Evolutionary conservation across 2,113 vertebrate genomes (phyloP), one percentile per base, ranked within the genome.

Genomic region (Sterrhoptilus dennistouni): DNA sequence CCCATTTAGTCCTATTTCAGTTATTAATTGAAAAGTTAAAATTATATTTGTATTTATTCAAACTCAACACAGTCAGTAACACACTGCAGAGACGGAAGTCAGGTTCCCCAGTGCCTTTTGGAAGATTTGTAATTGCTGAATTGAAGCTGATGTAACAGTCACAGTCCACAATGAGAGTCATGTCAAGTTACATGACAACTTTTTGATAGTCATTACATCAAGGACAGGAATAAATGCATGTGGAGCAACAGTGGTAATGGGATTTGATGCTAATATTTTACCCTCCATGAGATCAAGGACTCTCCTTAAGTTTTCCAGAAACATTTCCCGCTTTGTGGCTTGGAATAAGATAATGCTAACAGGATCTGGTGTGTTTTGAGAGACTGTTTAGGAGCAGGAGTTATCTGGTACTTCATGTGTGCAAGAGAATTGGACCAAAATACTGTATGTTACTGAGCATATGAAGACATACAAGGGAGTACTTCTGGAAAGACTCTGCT

Each of bases 241-340:
- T n/a, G 36, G 31, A 72, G 6, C 24, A 79, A 52, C 1, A 24
- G 6, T 8, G 4, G 14, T 29, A 52, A 47, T 1, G 2, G 3
- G 6, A 80, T 85, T 72, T 20, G 2, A 69, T 65, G 57, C 2
- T 80, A 44, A 31, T 76, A 63, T 54, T 85, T 12, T 49, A 83
- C 40, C 36, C 11, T 44, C 44, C 20, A 25, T 45, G 24, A n/a
- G 45, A 87, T 33, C 6, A 29, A 31, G 12, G 19, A n/a, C 15
- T 33, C 36, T 38, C 14, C 27, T 63, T 50, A 59, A 87, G 16
- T 84, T 59, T 57, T 81, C 14, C 2, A 4, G 44, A 81, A 93
- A 36, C 3, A 3, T 63, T 87, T 87, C 35, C 19, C 27, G 6
- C 8, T 81, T 91, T 75, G 25, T 87, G 23, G 3, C 7, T 38